Evolutionary conservation across 1,140 invertebrate species (phyloP).

Genomic region (Homalodisca vitripennis): DNA sequence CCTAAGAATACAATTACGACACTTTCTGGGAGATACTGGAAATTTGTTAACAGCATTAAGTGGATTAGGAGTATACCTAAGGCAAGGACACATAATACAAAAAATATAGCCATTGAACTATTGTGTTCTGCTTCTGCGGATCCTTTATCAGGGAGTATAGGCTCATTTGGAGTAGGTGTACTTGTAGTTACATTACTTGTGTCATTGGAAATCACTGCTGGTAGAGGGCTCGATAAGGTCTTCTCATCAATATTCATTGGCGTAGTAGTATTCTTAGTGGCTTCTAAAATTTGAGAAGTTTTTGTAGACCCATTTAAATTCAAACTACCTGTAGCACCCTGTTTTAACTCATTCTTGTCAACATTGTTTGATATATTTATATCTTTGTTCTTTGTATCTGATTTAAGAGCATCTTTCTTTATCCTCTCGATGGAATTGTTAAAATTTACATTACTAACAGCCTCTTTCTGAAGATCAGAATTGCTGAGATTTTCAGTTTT

Average conservation of each 20-base stretch:
- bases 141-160: constrained; percentile 78
- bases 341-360: background rate
- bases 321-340: background rate
- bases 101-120: constrained; percentile 95
- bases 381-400: no score
- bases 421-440: no score
- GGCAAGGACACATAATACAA: constrained; percentile 90
- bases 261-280: background rate
- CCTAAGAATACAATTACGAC: constrained; percentile 96
- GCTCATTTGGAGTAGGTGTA: constrained; percentile 60
- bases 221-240: constrained; percentile 1
- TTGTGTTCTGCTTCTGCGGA: constrained; percentile 94
- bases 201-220: constrained; percentile 7
- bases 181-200: constrained; percentile 42
- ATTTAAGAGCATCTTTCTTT: no score
- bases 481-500: no score
- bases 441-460: no score
- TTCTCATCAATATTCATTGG: background rate
- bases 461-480: no score
- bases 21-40: constrained; percentile 96
- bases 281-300: background rate
- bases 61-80: constrained; percentile 93
- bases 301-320: background rate
- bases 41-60: constrained; percentile 90
- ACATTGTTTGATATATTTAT: no score